These are phyloP conservation scores for Pristionchus japonicus DNA, from an alignment of 2,888 invertebrate genomes.

Conservation along the genomic window DNA sequence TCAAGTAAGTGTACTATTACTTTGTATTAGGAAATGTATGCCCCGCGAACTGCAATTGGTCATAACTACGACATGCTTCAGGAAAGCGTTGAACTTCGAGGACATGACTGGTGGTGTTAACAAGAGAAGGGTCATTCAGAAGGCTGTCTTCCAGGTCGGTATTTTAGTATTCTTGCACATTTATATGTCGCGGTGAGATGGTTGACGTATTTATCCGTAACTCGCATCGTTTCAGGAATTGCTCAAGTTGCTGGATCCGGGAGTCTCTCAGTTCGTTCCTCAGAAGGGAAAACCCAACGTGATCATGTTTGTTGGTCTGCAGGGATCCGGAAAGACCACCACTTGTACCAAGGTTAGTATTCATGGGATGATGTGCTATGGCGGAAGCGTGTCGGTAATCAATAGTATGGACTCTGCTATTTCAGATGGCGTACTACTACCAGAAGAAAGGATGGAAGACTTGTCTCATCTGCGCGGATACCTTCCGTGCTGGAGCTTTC, in stretches of 20 bases:
- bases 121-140: slow-evolving; percentile 96
- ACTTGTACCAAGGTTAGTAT: slow-evolving; percentile 93
- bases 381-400: too few species aligned
- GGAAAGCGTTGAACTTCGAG: slow-evolving; percentile 89
- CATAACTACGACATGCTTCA: slow-evolving; percentile 53
- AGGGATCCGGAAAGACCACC: slow-evolving; percentile 99
- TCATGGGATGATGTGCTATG: too few species aligned
- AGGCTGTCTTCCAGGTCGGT: slow-evolving; percentile 89
- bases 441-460: slow-evolving; percentile 99
- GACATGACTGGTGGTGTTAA: slow-evolving; percentile 98
- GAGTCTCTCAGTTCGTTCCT: slow-evolving; percentile 95
- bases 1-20: slow-evolving; percentile 78
- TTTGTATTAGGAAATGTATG: background rate
- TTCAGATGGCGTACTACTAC: slow-evolving; percentile 92
- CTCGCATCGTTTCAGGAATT: slow-evolving; percentile 82
- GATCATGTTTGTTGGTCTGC: slow-evolving; percentile 99
- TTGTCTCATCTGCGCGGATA: slow-evolving; percentile 97
- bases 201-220: slow-evolving; percentile 16
- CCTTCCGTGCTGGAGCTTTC: slow-evolving; percentile 99
- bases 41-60: background rate
- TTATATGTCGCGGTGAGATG: background rate
- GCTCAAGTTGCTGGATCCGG: slow-evolving; percentile 97
- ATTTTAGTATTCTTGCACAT: slow-evolving; percentile 83
- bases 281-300: slow-evolving; percentile 94
- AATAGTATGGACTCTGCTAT: too few species aligned